phyloP scores from a whole-genome alignment of 2,113 vertebrate species.

The Drymodes brunneopygia region DNA sequence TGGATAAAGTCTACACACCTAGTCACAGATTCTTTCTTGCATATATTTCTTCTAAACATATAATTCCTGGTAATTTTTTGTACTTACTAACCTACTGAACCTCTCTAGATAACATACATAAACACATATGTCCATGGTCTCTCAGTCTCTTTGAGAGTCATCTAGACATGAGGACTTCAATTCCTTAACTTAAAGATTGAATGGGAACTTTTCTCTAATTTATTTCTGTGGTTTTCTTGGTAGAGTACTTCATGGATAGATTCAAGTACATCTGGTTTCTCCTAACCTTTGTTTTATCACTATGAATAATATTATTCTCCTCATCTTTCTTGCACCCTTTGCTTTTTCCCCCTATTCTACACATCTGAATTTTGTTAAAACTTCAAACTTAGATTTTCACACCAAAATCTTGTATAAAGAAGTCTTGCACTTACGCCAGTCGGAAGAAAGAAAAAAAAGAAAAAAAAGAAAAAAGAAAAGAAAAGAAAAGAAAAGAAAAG shows the following conservation, averaged over 20 bases:
- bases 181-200: not conserved
- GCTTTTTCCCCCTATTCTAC: rapidly evolving
- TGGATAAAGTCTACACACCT: not conserved
- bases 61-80: not conserved
- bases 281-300: not conserved
- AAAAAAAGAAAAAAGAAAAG: no score
- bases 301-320: not conserved
- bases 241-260: not conserved
- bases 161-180: not conserved
- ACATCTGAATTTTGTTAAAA: not conserved
- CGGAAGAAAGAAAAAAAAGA: not conserved
- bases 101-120: not conserved
- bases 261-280: not conserved
- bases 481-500: no score
- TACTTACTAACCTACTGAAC: not conserved
- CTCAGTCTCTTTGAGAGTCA: not conserved
- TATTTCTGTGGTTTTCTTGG: not conserved
- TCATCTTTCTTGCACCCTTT: not conserved
- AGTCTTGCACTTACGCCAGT: not conserved
- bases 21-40: not conserved
- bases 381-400: not conserved
- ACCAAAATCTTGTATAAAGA: not conserved
- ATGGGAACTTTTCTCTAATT: not conserved
- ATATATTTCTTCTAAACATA: not conserved
- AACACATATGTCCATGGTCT: rapidly evolving